Conservation (phyloP, 2,113 vertebrate genomes). For the rabbit (Oryctolagus cuniculus) region mOryCun1.1 NC_091447.1:25935501-25936000, state of each 20-base stretch:
- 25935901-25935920: background rate
- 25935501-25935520: too few relatives aligned
- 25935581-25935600: background rate
- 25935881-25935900: background rate
- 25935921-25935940: background rate
- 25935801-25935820: background rate
- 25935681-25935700: background rate
- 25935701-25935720: background rate
- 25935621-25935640: background rate
- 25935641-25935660: background rate
- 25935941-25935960: background rate
- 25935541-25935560: too few relatives aligned
- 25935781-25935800: slow-evolving; percentile 6
- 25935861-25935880: background rate
- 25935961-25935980: slow-evolving; percentile 1
- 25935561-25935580: too few relatives aligned
- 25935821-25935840: background rate
- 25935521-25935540: too few relatives aligned
- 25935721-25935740: background rate
- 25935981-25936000: background rate
- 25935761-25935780: background rate
- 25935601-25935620: background rate
- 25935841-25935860: background rate
- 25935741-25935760: background rate
- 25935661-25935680: background rate